Percentiles rank a stretch among this genome's conserved stretches.
Conservation (phyloP, 2,797 vertebrate species). For the Hydrophis major region DNA sequence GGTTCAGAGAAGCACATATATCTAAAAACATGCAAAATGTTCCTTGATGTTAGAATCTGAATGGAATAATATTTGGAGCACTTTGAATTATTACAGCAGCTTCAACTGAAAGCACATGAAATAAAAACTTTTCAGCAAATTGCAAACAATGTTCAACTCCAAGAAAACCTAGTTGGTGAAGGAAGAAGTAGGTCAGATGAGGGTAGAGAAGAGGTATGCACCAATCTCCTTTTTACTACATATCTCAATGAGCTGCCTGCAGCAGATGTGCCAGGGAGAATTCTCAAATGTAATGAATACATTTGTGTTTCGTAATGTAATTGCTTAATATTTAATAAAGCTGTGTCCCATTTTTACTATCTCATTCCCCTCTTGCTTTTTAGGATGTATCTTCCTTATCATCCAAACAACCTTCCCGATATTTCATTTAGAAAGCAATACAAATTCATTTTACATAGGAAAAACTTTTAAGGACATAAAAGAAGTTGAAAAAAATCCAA, state of each 20-base stretch:
- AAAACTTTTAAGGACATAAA: slow-evolving; percentile 1
- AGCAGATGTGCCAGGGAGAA: not conserved
- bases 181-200: not conserved
- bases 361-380: not conserved
- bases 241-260: not conserved
- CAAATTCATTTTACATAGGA: not conserved
- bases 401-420: no score
- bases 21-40: not conserved
- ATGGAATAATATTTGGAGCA: not conserved
- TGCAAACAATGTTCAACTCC: not conserved
- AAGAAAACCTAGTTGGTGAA: not conserved
- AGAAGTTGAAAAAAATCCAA: slow-evolving; percentile 3
- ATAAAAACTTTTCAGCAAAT: not conserved
- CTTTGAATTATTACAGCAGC: not conserved
- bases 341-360: not conserved
- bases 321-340: not conserved
- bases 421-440: not conserved
- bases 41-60: not conserved
- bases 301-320: not conserved
- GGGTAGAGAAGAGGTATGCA: not conserved
- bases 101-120: not conserved
- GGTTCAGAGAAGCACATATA: not conserved
- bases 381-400: not conserved
- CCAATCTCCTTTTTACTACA: not conserved
- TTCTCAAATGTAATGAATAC: not conserved